Base-by-base conservation (phyloP, 2,888 invertebrate genomes). In the Philhelius pedissequus region DNA sequence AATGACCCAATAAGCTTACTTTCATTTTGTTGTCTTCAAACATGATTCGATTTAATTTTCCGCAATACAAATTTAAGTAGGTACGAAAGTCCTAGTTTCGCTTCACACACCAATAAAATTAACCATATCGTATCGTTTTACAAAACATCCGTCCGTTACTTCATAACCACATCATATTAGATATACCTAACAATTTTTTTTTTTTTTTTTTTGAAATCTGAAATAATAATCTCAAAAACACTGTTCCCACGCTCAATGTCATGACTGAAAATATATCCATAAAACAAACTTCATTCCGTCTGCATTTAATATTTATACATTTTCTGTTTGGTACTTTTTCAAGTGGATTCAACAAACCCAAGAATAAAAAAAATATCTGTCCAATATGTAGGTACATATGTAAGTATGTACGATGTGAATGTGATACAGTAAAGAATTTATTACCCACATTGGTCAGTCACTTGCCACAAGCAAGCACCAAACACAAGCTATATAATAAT, bases 181-280 rank as follows among this genome's bases (percentile, higher is more conserved):
- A n/a, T 7, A 6, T 15, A 15, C 8, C 8, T 18, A 5, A 52
- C 7, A 27, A 5, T 3, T 8, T 0, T 7, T 9, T 15, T 30
- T 56, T 35, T 13, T 3, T 8, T 0, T 7, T 9, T 15, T 30
- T 56, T 35, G 7, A 48, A 64, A 64, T 64, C 64, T 48, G 64
- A 48, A 64, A 64, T 48, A 30, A 45, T 45, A 64, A 64, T 64
- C 62, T 54, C 79, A 74, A 18, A 43, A 73, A 62, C 60, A 18
- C 43, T 30, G 74, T 83, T 83, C 83, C 74, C 83, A 83, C 83
- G 83, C 74, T 83, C 70, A 83, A 79, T 83, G 79, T 79, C 79
- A 78, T 48, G 56, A 60, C 15, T 25, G 32, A 54, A 56, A 75
- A 45, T n/a, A 35, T 35, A 58, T 22, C 54, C 11, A 66, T 60